Evolutionary conservation across 2,797 vertebrate species (phyloP).

Genomic region (Typhlichthys eigenmanni): DNA sequence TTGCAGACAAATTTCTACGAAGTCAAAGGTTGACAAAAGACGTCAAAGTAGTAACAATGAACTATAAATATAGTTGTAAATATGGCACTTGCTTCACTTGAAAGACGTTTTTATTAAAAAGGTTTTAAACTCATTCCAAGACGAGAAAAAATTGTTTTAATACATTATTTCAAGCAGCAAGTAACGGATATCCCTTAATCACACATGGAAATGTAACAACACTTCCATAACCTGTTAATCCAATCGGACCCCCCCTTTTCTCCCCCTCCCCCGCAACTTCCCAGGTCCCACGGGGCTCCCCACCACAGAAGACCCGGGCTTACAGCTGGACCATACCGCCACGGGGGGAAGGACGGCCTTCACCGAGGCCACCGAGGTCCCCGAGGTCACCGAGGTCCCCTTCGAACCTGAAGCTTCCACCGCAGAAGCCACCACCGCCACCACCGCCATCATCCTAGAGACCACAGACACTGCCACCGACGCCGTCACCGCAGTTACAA

Average conservation of each 20-base stretch:
- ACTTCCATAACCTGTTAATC: neutral
- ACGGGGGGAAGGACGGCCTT: neutral
- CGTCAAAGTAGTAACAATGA: no score
- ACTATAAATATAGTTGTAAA: no score
- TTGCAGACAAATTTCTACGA: no score
- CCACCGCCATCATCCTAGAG: neutral
- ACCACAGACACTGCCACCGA: no score
- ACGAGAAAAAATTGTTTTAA: no score
- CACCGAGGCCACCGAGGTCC: conserved; percentile 10
- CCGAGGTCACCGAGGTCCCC: neutral
- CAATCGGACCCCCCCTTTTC: neutral
- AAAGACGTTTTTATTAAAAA: no score
- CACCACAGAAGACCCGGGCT: rapidly evolving
- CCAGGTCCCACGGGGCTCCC: conserved; percentile 63
- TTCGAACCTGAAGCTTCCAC: neutral
- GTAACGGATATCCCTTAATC: neutral
- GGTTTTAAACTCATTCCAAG: no score
- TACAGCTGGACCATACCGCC: rapidly evolving
- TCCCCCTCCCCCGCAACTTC: conserved; percentile 14
- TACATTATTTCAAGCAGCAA: no score
- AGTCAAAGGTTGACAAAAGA: no score
- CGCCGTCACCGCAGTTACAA: neutral
- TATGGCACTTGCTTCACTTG: no score
- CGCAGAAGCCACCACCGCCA: neutral
- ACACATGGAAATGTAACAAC: neutral